A percentile compares a stretch with the other conserved stretches of the same genome.
These are phyloP conservation scores for Saccopteryx bilineata DNA, from an alignment of 2,113 vertebrate genomes.

Conservation along the genomic window DNA sequence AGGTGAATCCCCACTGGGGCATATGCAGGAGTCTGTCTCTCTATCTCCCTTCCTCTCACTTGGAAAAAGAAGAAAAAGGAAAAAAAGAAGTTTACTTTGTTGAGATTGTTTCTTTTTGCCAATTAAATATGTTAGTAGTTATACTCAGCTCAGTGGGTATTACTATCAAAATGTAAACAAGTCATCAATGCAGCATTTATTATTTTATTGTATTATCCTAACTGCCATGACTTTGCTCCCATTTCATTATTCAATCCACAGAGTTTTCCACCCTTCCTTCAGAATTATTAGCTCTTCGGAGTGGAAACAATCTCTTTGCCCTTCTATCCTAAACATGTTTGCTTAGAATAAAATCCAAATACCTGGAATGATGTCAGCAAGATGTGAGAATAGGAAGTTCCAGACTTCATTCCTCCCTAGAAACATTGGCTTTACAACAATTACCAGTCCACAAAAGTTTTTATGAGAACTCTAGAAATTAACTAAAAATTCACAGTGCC, in stretches of 20 bases:
- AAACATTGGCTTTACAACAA: neutral
- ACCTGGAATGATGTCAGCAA: neutral
- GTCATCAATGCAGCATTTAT: neutral
- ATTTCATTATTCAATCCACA: neutral
- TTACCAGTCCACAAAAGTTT: neutral
- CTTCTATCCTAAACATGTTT: neutral
- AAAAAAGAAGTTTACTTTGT: neutral
- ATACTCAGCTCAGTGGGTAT: neutral
- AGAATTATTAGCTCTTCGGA: neutral
- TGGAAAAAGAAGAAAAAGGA: no score
- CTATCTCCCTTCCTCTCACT: no score
- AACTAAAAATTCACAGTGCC: neutral
- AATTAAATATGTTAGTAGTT: neutral
- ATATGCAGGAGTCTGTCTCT: no score
- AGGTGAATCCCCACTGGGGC: no score
- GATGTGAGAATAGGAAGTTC: neutral
- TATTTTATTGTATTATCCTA: neutral
- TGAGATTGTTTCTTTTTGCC: neutral
- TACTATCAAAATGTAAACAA: neutral
- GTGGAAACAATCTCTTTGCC: neutral
- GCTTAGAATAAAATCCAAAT: neutral
- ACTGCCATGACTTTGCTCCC: neutral
- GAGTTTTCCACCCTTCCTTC: neutral
- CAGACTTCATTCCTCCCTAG: fast-evolving
- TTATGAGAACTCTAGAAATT: neutral